Base-by-base conservation (phyloP, 2,113 vertebrate genomes). In the Alethe diademata region DNA sequence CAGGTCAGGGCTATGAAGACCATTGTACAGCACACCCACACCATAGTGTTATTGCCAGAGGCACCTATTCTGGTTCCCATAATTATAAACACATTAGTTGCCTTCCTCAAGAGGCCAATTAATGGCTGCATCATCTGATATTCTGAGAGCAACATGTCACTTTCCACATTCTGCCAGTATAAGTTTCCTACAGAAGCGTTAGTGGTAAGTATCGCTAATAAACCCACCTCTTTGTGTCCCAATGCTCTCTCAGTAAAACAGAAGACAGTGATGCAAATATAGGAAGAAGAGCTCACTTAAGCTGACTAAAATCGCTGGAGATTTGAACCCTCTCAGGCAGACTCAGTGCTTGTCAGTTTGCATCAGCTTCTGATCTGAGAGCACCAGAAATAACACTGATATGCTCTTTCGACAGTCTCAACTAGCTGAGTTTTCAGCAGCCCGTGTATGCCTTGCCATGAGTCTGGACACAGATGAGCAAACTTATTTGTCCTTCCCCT, bases 251-350 rank as follows among this genome's bases (percentile, higher is more conserved):
- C 25, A 75, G 33, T 67, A 65, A 76, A n/a, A 71, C 5, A 12
- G 36, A 79, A 53, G 51, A 80, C 64, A 78, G 40, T 60, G 89
- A 92, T 64, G 43, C 22, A 95, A 79, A 87, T 85, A 75, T 2
- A 14, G 62, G 40, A 72, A 76, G 87, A 83, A 93, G 69, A 75
- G 36, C 28, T 94, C 53, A 40, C 61, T 87, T 91, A 47, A 54
- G 6, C 50, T 88, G 50, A 87, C 38, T 87, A 28, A 89, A 88
- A 85, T 56, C 62, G 85, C 78, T 78, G 33, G 36, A 93, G 91
- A 85, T 86, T 72, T 47, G 78, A 96, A 35, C 70, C 70, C 76
- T 95, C 72, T 75, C 36, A 95, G 84, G 73, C 89, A 95, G 93
- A 72, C 48, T 67, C 57, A 85, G 24, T 38, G 20, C 86, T 85